phyloP scores from a whole-genome alignment of 2,888 invertebrate genomes.

The Drosophila anceps region DNA sequence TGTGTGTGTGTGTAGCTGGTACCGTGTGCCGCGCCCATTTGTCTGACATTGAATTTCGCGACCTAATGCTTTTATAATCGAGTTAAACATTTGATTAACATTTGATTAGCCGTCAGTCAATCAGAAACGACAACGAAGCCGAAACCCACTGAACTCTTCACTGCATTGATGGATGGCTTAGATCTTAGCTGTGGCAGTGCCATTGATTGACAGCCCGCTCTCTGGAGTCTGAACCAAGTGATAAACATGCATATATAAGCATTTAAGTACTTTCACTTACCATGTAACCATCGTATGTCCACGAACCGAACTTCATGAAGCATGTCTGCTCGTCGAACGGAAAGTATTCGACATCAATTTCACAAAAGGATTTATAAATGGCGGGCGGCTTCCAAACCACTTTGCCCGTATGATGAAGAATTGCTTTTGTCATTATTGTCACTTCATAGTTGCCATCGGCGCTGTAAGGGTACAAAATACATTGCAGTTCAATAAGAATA shows the following conservation, averaged over 20 bases:
- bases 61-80: slow-evolving; percentile 79
- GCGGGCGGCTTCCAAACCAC: slow-evolving; percentile 99
- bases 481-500: neutral
- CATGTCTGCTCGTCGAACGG: slow-evolving; percentile 98
- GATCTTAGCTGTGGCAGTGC: slow-evolving; percentile 36
- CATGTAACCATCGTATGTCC: slow-evolving; percentile 98
- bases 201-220: slow-evolving; percentile 64
- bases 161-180: slow-evolving; percentile 51
- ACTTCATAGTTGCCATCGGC: slow-evolving; percentile 99
- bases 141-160: slow-evolving; percentile 9
- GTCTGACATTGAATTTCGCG: slow-evolving; percentile 41
- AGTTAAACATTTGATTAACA: slow-evolving; percentile 64
- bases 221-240: slow-evolving; percentile 20
- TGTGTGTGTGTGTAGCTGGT: neutral
- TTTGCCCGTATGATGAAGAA: slow-evolving; percentile 95
- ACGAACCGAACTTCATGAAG: slow-evolving; percentile 96
- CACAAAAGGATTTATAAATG: slow-evolving; percentile 98
- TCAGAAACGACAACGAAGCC: slow-evolving; percentile 29
- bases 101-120: slow-evolving; percentile 59
- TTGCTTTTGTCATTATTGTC: slow-evolving; percentile 99
- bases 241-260: slow-evolving; percentile 13
- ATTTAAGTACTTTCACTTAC: slow-evolving; percentile 86
- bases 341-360: slow-evolving; percentile 97
- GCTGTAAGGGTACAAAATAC: slow-evolving; percentile 86
- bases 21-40: slow-evolving; percentile 24